Conservation (phyloP, 2,113 vertebrate species). For the Fulmarus glacialis region DNA sequence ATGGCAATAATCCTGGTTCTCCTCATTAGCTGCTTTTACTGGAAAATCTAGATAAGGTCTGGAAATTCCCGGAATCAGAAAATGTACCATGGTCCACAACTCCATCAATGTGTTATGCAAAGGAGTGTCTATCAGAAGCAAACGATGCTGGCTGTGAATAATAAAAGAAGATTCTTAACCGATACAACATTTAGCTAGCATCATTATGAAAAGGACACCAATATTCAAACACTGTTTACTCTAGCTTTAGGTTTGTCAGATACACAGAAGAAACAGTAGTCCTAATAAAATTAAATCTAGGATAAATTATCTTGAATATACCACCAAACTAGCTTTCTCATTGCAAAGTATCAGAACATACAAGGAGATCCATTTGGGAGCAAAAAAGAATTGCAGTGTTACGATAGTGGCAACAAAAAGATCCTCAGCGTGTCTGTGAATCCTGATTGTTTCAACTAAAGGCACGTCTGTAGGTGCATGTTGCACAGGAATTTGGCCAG, state of each 20-base stretch:
- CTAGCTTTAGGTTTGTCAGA: not conserved
- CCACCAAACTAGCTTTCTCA: not conserved
- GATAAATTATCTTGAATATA: not conserved
- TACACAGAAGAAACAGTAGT: not conserved
- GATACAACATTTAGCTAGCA: not conserved
- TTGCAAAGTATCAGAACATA: not conserved
- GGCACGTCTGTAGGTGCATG: not conserved
- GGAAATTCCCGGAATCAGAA: constrained; percentile 90
- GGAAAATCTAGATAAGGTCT: constrained; percentile 88
- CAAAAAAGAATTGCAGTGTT: not conserved
- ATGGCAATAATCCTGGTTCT: constrained; percentile 95
- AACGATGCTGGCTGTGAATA: constrained; percentile 84
- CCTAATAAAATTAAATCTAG: not conserved
- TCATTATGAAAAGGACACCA: not conserved
- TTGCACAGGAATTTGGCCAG: not conserved
- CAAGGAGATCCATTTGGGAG: not conserved
- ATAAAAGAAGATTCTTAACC: not conserved
- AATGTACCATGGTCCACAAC: constrained; percentile 93
- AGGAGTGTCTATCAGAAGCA: constrained; percentile 89
- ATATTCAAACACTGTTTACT: not conserved
- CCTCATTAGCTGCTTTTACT: constrained; percentile 87
- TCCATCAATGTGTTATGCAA: constrained; percentile 91
- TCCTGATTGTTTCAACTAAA: not conserved
- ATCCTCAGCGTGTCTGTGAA: not conserved
- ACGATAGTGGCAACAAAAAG: not conserved